Evolutionary conservation across 1,140 invertebrate genomes (phyloP), one percentile per base, ranked within the genome.

Genomic region (Drosophila varians): DNA sequence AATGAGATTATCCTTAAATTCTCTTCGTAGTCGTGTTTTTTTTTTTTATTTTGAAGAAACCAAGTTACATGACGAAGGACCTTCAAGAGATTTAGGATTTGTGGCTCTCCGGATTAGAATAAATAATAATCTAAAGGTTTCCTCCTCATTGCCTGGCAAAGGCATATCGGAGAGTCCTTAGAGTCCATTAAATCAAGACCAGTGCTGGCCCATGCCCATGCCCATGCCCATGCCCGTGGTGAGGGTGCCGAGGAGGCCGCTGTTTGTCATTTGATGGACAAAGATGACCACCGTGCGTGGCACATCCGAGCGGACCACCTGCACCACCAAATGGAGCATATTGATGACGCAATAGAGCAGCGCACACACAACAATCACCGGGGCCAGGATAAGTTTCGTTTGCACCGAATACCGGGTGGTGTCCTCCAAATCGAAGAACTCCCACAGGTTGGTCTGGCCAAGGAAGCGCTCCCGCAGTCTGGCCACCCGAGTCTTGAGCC

Each of bases 381-480:
- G 88, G 0, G 74, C 55, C 12, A 90, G 31, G 0, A 84, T 3
- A 11, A 90, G 40, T 34, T 90, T 90, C 8, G 75, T 73, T 18
- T 79, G 72, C 14, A 68, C 40, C 18, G 70, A 62, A 16, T 77
- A 76, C 21, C 52, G 62, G 7, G 48, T 65, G 12, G 58, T 78
- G 25, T 88, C 88, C 46, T 88, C 73, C n/a, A 77, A 58, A 42
- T 90, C 77, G 19, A 90, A 77, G 46, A 90, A 82, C 14, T 88
- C 68, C 64, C 60, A 74, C 1, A 90, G 74, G 53, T 74, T 77
- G 11, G 61, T 26, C 1, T 65, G 65, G 5, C 78, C 88, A 1
- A 90, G 48, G 5, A 84, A 69, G 11, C 68, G 65, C n/a, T 42
- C 43, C 16, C 88, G 78, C 45, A 90, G 12, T 4, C 49, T 60